phyloP scores from a whole-genome alignment of 2,113 vertebrate genomes.

The Centropus bengalensis region DNA sequence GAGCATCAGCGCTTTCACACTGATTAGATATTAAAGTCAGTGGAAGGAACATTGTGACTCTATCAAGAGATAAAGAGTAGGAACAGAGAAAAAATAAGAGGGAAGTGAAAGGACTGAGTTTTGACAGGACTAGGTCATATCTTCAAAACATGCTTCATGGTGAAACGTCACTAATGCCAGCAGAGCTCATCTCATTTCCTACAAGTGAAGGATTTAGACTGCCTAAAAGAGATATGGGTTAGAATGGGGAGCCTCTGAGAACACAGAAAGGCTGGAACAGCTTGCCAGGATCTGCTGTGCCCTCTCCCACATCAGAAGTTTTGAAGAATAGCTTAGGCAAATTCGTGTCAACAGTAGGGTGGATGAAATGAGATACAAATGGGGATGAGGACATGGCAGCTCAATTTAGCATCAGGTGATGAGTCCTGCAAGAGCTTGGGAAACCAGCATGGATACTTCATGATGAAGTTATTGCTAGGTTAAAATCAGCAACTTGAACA shows the following conservation, averaged over 20 bases:
- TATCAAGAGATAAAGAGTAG: conserved; percentile 28
- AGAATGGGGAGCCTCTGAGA: neutral
- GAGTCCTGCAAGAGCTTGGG: neutral
- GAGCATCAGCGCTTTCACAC: conserved; percentile 55
- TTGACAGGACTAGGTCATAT: conserved; percentile 54
- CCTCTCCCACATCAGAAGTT: neutral
- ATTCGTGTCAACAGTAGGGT: neutral
- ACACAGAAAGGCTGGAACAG: neutral
- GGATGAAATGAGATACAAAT: neutral
- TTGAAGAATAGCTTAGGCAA: neutral
- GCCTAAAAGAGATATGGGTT: neutral
- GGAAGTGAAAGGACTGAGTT: conserved; percentile 39
- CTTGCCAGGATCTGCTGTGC: neutral
- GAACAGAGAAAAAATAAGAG: conserved; percentile 32
- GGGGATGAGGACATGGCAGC: fast-evolving
- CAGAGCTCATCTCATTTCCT: neutral
- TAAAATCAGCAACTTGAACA: neutral
- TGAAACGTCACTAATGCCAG: conserved; percentile 30
- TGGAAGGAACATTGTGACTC: conserved; percentile 43
- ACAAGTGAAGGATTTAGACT: neutral
- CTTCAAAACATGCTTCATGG: conserved; percentile 17
- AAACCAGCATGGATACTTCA: neutral
- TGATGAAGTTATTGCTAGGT: neutral
- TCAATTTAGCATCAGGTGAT: neutral
- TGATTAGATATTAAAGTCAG: conserved; percentile 46